Base-by-base conservation (phyloP, 2,113 vertebrate genomes). In the Proteles cristata region DNA sequence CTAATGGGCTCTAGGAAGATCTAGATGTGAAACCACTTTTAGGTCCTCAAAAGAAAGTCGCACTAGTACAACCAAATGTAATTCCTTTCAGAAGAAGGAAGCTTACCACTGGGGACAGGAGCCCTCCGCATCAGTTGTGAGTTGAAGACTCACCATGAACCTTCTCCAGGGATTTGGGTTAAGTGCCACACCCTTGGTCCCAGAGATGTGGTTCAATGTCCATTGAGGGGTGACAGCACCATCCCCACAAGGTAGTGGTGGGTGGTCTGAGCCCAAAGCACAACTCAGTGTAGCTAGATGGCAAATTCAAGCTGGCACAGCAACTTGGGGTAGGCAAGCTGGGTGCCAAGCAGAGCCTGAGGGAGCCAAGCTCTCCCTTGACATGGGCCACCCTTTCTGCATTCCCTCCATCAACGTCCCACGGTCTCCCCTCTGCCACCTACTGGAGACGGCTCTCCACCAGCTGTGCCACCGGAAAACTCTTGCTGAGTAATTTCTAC, bases 51-150 rank as follows among this genome's bases (percentile, higher is more conserved):
- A 66, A 50, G 33, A 66, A 79, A 66, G 33, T 66, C 35, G 9
- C 61, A 53, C 23, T 79, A 26, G 35, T 12, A 39, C 0, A 19
- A 43, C 21, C 43, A n/a, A 88, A 68, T 19, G 19, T n/a, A 7
- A 17, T 19, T 48, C 11, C 31, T 35, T 90, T 35, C 31, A 15
- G 58, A 48, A n/a, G n/a, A 50, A 19, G 88, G 16, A 33, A 48
- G 33, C 21, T 65, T 15, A 16, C 39, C 16, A 0, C 3, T 26
- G 58, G 23, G 8, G 43, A 15, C 21, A 2, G 31, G 43, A 79
- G 31, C 35, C 58, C 14, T 65, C 25, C 7, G n/a, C 1, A 28
- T 43, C 19, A 0, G 0, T 4, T 45, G 23, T 23, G 39, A 28
- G 16, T 11, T 33, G 48, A 39, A 26, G 50, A 45, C n/a, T 45